Evolutionary conservation across 2,797 vertebrate genomes (phyloP).

Genomic region (Limosa lapponica): DNA sequence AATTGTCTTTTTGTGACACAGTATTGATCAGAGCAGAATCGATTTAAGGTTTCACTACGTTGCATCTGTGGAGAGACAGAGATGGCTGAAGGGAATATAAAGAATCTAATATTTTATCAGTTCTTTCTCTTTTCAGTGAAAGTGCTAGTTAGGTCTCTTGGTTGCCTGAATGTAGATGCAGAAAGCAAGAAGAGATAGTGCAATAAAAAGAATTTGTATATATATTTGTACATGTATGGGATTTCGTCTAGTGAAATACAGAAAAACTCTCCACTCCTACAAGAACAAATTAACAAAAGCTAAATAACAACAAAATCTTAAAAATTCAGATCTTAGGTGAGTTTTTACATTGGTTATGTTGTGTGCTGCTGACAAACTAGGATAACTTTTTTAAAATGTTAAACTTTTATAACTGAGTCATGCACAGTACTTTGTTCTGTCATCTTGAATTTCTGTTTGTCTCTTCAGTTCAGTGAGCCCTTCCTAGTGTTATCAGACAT

Average conservation of each 20-base stretch:
- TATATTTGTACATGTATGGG: not conserved
- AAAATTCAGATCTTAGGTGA: not conserved
- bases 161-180: not conserved
- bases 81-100: not conserved
- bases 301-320: not conserved
- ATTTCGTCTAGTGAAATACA: not conserved
- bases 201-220: not conserved
- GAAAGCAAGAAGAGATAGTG: not conserved
- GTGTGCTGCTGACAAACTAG: not conserved
- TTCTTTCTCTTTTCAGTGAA: not conserved
- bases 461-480: not conserved
- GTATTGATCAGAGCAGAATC: not conserved
- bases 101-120: not conserved
- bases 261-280: not conserved
- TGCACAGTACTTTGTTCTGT: not conserved
- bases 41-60: not conserved
- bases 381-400: not conserved
- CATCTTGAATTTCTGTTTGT: not conserved
- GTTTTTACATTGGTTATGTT: not conserved
- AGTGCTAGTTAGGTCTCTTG: not conserved
- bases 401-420: not conserved
- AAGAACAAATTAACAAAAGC: not conserved
- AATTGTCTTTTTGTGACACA: not conserved
- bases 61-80: not conserved
- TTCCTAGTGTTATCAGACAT: not conserved